Conservation (phyloP, 2,113 vertebrate species). For the Alligator sinensis region DNA sequence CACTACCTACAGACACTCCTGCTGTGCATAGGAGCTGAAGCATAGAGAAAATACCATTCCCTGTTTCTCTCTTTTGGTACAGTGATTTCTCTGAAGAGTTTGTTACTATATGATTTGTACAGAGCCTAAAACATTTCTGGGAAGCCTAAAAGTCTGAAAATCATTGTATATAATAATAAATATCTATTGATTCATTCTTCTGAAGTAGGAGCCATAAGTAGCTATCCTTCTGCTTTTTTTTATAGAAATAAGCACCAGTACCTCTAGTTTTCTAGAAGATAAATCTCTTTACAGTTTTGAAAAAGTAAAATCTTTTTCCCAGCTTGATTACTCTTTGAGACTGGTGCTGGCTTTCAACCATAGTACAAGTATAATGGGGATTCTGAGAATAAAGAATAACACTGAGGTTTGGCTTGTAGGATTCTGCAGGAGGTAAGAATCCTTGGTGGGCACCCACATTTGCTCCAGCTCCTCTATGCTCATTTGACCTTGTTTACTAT, state of each 20-base stretch:
- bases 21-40: neutral
- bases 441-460: accelerated
- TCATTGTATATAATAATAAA: neutral
- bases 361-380: neutral
- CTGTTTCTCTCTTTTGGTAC: neutral
- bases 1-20: neutral
- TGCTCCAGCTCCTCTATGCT: neutral
- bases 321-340: neutral
- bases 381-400: neutral
- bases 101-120: neutral
- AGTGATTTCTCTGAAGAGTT: neutral
- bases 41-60: neutral
- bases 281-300: neutral
- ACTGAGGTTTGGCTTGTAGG: neutral
- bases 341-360: accelerated
- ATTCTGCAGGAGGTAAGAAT: neutral
- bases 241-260: neutral
- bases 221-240: neutral
- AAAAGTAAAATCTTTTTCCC: neutral
- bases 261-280: neutral
- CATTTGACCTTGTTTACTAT: too few relatives aligned
- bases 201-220: neutral
- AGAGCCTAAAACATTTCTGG: neutral
- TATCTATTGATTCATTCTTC: neutral
- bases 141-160: neutral